phyloP scores from a whole-genome alignment of 2,888 invertebrate genomes.

The Galerucella calmariensis region DNA sequence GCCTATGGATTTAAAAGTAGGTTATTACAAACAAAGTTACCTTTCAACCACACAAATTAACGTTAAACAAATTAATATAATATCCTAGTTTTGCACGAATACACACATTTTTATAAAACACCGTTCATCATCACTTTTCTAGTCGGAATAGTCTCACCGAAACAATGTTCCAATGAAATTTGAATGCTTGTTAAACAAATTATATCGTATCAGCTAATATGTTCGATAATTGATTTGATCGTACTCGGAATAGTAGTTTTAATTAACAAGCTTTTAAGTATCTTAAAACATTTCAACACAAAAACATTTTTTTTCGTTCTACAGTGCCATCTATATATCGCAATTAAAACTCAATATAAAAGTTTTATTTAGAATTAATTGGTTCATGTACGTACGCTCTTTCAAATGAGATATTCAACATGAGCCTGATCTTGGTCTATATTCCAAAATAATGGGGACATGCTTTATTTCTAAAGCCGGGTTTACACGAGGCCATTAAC shows the following conservation, averaged over 20 bases:
- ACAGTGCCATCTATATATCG: too few relatives aligned
- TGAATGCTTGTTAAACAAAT: slow-evolving; percentile 32
- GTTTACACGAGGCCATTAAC: too few relatives aligned
- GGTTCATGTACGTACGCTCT: too few relatives aligned
- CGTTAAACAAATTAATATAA: background rate
- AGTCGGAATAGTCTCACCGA: background rate
- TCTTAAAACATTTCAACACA: background rate
- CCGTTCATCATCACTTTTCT: slow-evolving; percentile 6
- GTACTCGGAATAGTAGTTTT: background rate
- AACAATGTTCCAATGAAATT: slow-evolving; percentile 12
- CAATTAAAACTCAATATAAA: too few relatives aligned
- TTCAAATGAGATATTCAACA: too few relatives aligned
- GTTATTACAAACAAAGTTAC: background rate
- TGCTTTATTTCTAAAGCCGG: too few relatives aligned
- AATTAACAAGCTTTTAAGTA: background rate
- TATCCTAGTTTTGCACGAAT: too few relatives aligned
- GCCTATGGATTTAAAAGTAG: too few relatives aligned
- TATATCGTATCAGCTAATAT: slow-evolving; percentile 28
- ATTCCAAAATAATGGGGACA: too few relatives aligned
- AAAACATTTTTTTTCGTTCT: background rate
- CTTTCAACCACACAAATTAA: background rate
- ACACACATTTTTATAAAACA: background rate
- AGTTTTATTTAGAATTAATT: too few relatives aligned
- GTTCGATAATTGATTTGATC: slow-evolving; percentile 13
- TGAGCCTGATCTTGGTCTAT: too few relatives aligned